Evolutionary conservation across 2,888 invertebrate species (phyloP).

Genomic region (Dioctria linearis): DNA sequence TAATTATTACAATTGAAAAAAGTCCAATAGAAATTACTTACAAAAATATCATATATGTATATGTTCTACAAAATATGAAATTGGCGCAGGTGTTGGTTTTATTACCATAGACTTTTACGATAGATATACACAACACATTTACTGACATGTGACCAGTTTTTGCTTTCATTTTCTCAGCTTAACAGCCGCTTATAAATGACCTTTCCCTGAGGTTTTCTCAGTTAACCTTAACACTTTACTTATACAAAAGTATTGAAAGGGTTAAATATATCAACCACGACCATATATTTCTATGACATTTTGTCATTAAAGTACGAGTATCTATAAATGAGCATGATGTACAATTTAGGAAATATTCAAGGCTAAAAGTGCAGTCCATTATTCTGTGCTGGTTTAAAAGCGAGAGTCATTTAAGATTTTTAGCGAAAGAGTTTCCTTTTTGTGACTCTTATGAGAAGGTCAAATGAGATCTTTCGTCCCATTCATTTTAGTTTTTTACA

Average conservation of each 20-base stretch:
- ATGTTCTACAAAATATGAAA: too few species aligned
- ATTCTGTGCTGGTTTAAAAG: slow-evolving; percentile 6
- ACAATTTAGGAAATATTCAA: slow-evolving; percentile 7
- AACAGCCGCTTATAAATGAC: too few species aligned
- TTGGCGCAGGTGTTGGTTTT: too few species aligned
- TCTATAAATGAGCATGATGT: background rate
- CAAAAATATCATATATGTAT: too few species aligned
- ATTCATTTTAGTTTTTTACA: background rate
- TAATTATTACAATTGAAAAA: background rate
- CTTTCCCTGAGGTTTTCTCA: too few species aligned
- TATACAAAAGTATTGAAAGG: background rate
- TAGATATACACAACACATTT: too few species aligned
- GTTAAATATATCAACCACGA: slow-evolving; percentile 33
- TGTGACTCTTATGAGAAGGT: slow-evolving; percentile 2
- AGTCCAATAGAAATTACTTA: background rate
- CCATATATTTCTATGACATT: slow-evolving; percentile 28
- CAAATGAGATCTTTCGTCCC: background rate
- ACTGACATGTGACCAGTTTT: too few species aligned
- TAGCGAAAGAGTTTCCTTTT: slow-evolving; percentile 19
- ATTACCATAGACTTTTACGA: too few species aligned
- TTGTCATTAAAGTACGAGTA: too few species aligned
- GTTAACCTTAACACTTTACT: too few species aligned
- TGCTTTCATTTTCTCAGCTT: too few species aligned
- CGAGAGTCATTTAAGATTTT: slow-evolving; percentile 4
- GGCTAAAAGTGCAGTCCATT: slow-evolving; percentile 17